Conservation (phyloP, 2,113 vertebrate genomes). For the Sinosuthora webbiana region DNA sequence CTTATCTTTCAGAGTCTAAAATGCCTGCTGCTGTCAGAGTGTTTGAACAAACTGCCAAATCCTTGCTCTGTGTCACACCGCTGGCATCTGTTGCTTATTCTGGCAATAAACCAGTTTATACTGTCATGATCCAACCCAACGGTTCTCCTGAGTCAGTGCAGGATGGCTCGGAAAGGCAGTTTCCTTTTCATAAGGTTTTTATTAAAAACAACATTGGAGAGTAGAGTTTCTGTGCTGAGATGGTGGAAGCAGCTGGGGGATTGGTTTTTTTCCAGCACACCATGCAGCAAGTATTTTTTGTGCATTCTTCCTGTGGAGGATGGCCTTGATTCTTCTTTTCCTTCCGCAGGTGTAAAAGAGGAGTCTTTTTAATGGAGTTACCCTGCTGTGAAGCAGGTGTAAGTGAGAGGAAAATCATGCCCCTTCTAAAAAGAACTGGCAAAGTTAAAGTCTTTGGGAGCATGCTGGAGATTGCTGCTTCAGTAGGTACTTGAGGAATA, state of each 20-base stretch:
- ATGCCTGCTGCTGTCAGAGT: constrained; percentile 52
- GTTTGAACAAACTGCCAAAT: constrained; percentile 64
- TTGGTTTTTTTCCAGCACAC: not conserved
- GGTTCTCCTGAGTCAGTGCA: constrained; percentile 2
- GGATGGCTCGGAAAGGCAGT: not conserved
- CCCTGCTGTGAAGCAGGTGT: constrained; percentile 57
- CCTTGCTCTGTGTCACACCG: constrained; percentile 24
- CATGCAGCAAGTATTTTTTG: not conserved
- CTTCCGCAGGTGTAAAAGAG: not conserved
- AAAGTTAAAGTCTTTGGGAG: constrained; percentile 34
- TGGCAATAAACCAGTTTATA: constrained; percentile 62
- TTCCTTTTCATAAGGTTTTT: constrained; percentile 27
- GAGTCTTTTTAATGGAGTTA: not conserved
- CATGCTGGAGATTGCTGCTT: constrained; percentile 12
- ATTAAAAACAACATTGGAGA: constrained; percentile 52
- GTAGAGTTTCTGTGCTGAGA: not conserved
- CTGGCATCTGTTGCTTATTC: constrained; percentile 60
- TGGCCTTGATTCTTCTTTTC: constrained; percentile 14
- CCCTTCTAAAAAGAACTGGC: constrained; percentile 18
- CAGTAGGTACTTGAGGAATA: constrained; percentile 14
- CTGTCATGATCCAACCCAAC: constrained; percentile 44
- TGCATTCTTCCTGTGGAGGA: constrained; percentile 13
- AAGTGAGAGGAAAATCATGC: constrained; percentile 42
- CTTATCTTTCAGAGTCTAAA: constrained; percentile 60
- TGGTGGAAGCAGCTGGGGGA: not conserved